Evolutionary conservation across 2,113 vertebrate species (phyloP).

Genomic region (Gobiocypris rarus): DNA sequence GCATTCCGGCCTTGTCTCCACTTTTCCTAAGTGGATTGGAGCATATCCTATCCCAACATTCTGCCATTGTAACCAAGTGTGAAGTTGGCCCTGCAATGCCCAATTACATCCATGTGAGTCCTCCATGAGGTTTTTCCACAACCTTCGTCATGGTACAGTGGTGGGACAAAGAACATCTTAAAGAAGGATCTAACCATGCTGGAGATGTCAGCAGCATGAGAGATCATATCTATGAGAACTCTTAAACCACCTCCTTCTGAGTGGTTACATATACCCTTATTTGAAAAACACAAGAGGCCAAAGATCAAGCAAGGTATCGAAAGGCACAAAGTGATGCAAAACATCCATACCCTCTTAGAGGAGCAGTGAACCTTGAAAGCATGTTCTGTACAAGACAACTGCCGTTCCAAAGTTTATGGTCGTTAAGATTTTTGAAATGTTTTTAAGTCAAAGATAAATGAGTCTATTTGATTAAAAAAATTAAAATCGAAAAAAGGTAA

Average conservation of each 20-base stretch:
- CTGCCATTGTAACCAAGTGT: constrained; percentile 82
- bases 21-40: constrained; percentile 81
- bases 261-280: constrained; percentile 69
- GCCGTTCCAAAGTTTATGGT: background rate
- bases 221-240: constrained; percentile 22
- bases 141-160: constrained; percentile 63
- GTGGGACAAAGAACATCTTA: constrained; percentile 63
- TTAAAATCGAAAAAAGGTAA: background rate
- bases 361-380: constrained; percentile 29
- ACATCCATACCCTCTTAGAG: constrained; percentile 38
- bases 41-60: constrained; percentile 83
- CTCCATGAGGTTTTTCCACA: constrained; percentile 60
- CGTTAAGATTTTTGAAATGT: background rate
- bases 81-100: constrained; percentile 78
- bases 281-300: constrained; percentile 63
- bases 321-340: constrained; percentile 45
- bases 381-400: constrained; percentile 2
- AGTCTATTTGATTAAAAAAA: background rate
- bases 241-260: constrained; percentile 57
- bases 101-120: constrained; percentile 76
- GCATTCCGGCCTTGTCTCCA: constrained; percentile 86
- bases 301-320: constrained; percentile 57
- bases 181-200: constrained; percentile 57
- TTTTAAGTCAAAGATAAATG: background rate
- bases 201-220: constrained; percentile 52